A percentile compares a stretch with the other conserved stretches of the same genome.
Evolutionary conservation across 2,797 vertebrate genomes (phyloP).

Genomic region (Mus minutoides): DNA sequence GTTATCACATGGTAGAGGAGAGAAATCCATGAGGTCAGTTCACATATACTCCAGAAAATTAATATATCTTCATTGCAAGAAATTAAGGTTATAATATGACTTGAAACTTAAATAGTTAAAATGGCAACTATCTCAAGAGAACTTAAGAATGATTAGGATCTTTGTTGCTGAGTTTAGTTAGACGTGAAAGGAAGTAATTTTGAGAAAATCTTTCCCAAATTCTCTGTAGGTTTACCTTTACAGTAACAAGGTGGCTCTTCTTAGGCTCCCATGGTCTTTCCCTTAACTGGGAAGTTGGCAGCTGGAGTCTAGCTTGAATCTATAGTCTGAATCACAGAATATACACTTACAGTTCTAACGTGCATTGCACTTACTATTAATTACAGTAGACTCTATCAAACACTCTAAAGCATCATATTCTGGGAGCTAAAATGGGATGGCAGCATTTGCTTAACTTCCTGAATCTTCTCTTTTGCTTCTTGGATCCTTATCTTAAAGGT

Average conservation of each 20-base stretch:
- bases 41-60: conserved; percentile 74
- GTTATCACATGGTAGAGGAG: background rate
- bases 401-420: background rate
- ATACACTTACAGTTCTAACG: background rate
- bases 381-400: background rate
- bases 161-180: conserved; percentile 78
- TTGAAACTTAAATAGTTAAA: conserved; percentile 84
- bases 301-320: background rate
- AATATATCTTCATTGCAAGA: conserved; percentile 77
- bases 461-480: background rate
- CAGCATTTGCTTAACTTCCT: background rate
- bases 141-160: conserved; percentile 67
- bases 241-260: background rate
- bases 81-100: conserved; percentile 77
- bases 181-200: conserved; percentile 82
- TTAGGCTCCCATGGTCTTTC: background rate
- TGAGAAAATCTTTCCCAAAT: conserved; percentile 69
- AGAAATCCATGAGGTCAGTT: conserved; percentile 72
- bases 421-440: background rate
- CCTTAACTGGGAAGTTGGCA: background rate
- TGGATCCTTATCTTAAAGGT: background rate
- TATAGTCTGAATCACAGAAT: background rate
- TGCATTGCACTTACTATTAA: background rate
- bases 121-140: conserved; percentile 71
- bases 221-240: conserved; percentile 50